These are phyloP conservation scores for Stegophylla sp. DNA, from an alignment of 2,888 invertebrate genomes.

Conservation along the genomic window DNA sequence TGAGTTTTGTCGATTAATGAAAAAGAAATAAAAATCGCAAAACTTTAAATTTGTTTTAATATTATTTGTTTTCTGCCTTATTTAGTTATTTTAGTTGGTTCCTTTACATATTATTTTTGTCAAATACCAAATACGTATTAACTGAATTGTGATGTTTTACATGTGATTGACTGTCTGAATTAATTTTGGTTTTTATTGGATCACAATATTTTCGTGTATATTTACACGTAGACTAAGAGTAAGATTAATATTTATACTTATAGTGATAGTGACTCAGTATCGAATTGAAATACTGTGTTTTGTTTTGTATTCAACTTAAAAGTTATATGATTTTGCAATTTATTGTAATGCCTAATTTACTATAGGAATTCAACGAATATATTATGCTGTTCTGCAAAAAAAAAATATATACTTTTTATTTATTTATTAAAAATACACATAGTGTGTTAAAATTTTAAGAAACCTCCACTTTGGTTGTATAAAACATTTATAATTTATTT, in stretches of 20 bases:
- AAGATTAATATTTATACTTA: constrained; percentile 38
- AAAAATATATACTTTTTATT: neutral
- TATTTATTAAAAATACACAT: neutral
- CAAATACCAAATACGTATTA: constrained; percentile 58
- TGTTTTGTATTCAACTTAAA: constrained; percentile 32
- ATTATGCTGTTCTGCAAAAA: neutral
- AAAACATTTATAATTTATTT: neutral
- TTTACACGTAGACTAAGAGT: constrained; percentile 31
- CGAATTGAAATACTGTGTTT: constrained; percentile 6
- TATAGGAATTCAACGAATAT: constrained; percentile 5
- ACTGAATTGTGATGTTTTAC: constrained; percentile 54
- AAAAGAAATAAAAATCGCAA: constrained; percentile 46
- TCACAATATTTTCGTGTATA: constrained; percentile 38
- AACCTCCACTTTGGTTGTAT: constrained; percentile 12
- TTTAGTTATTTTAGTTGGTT: constrained; percentile 48
- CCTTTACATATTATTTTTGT: constrained; percentile 43
- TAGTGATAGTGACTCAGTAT: constrained; percentile 36
- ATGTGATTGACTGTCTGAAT: constrained; percentile 53
- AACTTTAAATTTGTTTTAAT: constrained; percentile 39
- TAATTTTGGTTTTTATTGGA: constrained; percentile 42
- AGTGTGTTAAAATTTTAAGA: neutral
- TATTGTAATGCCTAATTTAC: constrained; percentile 10
- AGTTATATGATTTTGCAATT: constrained; percentile 8
- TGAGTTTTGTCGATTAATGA: constrained; percentile 50
- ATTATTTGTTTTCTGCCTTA: constrained; percentile 47